Conservation (phyloP, 2,888 invertebrate species). For the Epistrophella euchroma region DNA sequence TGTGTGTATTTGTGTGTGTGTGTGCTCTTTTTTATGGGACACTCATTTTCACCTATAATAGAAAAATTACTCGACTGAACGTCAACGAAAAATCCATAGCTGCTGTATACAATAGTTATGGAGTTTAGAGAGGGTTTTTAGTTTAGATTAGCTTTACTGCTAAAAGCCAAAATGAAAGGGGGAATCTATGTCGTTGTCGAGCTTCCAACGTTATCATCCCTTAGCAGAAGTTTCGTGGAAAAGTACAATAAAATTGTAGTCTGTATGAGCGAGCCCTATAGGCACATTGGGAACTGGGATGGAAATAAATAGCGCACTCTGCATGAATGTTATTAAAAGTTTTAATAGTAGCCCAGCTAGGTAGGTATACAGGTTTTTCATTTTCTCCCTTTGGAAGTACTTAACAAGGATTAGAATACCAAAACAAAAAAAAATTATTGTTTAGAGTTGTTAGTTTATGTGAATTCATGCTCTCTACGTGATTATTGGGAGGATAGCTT, state of each 20-base stretch:
- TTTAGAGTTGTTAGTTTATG: background rate
- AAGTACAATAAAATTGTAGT: conserved; percentile 54
- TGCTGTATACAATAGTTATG: background rate
- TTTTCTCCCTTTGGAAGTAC: conserved; percentile 9
- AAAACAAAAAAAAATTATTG: background rate
- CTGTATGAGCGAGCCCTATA: conserved; percentile 1
- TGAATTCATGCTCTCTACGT: background rate
- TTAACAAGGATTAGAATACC: conserved; percentile 13
- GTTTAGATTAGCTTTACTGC: conserved; percentile 47
- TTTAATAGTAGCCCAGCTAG: conserved; percentile 22
- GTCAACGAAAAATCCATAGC: conserved; percentile 29
- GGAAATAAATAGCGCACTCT: conserved; percentile 49
- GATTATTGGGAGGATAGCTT: background rate
- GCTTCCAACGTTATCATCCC: conserved; percentile 61
- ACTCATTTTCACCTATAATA: conserved; percentile 75
- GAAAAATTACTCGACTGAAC: conserved; percentile 67
- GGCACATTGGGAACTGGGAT: conserved; percentile 29
- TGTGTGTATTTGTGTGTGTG: conserved; percentile 26
- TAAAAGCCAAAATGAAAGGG: background rate
- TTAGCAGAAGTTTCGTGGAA: conserved; percentile 56
- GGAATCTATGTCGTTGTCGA: background rate
- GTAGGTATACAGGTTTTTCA: background rate
- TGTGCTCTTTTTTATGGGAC: conserved; percentile 61
- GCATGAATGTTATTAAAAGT: conserved; percentile 58
- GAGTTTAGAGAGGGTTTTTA: conserved; percentile 44